Evolutionary conservation across 2,888 invertebrate genomes (phyloP), one percentile per base, ranked within the genome.

Genomic region (Antheraea yamamai): DNA sequence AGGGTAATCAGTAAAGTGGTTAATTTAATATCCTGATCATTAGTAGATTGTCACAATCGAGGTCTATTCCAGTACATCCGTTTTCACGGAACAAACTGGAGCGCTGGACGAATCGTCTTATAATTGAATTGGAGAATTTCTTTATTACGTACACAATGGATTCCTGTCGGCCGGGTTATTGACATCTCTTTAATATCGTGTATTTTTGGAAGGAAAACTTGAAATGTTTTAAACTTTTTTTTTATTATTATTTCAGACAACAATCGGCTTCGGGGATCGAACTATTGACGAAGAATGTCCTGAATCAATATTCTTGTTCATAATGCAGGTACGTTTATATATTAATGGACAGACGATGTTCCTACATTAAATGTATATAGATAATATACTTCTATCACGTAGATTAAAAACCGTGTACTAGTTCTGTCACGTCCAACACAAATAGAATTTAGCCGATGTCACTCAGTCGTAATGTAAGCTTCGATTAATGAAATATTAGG

Each of bases 261-360:
- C 98, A 0, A 97, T 98, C 73, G 98, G 98, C 0, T 98, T 98
- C 85, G 98, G 98, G 4, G 96, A 96, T 77, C 96, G 98, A 47
- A 97, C 97, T 75, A 97, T 97, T 1, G 98, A 97, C 55, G 97
- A 97, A 82, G 97, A 98, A 84, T 98, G 98, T 87, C 97, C 98
- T 0, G 97, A 98, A 85, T 97, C 97, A 0, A 96, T 98, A 82
- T 96, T 98, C 80, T 91, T 98, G 4, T 96, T 98, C 88, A 96
- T 97, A 77, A 95, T 97, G 89, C 98, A 98, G 95, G 97, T 97
- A 81, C 95, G 61, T 75, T 75, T 61, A 66, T 18, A 18, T n/a
- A 18, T 20, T 18, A 39, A 7, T 39, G 4, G 35, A 7, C 6
- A 39, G 4, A 4, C 35, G 35, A 30, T 2, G 4, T 39, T 39